Evolutionary conservation across 1,140 invertebrate genomes (phyloP), one percentile per base, ranked within the genome.

Genomic region (Plodia interpunctella): DNA sequence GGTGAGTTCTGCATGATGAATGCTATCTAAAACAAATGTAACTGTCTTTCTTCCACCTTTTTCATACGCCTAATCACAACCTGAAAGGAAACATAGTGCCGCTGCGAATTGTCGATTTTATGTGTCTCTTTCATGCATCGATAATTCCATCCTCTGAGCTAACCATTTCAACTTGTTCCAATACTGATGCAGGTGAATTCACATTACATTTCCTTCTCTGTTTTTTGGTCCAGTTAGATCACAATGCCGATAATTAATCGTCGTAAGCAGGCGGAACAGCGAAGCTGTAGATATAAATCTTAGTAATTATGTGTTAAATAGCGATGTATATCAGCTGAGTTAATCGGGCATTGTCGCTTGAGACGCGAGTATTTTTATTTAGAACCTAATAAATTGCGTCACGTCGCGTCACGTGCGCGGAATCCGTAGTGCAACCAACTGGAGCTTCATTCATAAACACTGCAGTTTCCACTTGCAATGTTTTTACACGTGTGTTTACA

Each of bases 1-100:
- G 94, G 94, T 95, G 88, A 92, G 93, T 86, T n/a, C 51, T 32
- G 17, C 4, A 15, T 60, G 18, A 5, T 1, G 13, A 15, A 15
- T 17, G 38, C 32, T 35, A 3, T 25, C 2, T 3, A 25, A 25
- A 25, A 25, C 21, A n/a, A n/a, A n/a, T n/a, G n/a, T n/a, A n/a
- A n/a, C 6, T 25, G 3, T 18, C 15, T 49, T 18, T 49, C 8
- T 6, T 49, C n/a, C n/a, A n/a, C 18, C 1, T 3, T 17, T 49
- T 17, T 49, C 30, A 1, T 9, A 1, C 6, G 6, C 30, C 30
- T 32, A 3, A 49, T 49, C 5, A 19, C 44, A 5, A 19, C 4
- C 1, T 19, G 5, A 49, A 5, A 49, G 4, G 13, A 4, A 49
- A 13, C 4, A 3, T 13, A 9, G 1, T 49, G 44, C 15, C 0